phyloP scores from a whole-genome alignment of 1,140 invertebrate genomes.

The Sminthurides bifidus region DNA sequence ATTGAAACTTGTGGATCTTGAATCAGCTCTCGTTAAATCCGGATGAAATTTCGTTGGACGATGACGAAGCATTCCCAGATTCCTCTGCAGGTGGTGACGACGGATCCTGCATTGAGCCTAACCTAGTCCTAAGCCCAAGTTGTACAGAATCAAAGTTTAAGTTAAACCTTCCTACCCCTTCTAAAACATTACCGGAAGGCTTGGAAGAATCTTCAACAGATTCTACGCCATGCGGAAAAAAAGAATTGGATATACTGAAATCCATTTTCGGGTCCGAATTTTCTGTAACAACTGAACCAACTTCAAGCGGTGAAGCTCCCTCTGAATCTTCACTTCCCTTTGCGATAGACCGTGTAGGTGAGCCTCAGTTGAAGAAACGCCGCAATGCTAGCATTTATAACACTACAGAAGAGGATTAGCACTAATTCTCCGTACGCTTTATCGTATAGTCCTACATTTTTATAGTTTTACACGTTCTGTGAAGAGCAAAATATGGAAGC shows the following conservation, averaged over 20 bases:
- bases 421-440: too few relatives aligned
- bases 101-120: not conserved
- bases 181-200: constrained; percentile 7
- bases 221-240: not conserved
- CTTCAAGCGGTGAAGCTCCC: not conserved
- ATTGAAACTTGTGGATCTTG: too few relatives aligned
- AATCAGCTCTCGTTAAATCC: constrained; percentile 25
- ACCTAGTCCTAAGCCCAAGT: not conserved
- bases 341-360: constrained; percentile 10
- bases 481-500: too few relatives aligned
- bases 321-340: not conserved
- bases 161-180: too few relatives aligned
- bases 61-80: constrained; percentile 27
- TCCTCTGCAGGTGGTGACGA: not conserved
- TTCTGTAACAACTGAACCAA: not conserved
- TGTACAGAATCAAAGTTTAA: not conserved
- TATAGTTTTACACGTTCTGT: too few relatives aligned
- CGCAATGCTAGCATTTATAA: constrained; percentile 12
- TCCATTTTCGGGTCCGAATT: not conserved
- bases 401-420: not conserved
- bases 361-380: constrained; percentile 12
- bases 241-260: not conserved
- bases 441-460: too few relatives aligned
- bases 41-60: constrained; percentile 32
- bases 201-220: not conserved